Percentiles rank a stretch among this genome's conserved stretches.
These are phyloP conservation scores for Charina bottae DNA, from an alignment of 2,113 vertebrate genomes.

Conservation along the genomic window DNA sequence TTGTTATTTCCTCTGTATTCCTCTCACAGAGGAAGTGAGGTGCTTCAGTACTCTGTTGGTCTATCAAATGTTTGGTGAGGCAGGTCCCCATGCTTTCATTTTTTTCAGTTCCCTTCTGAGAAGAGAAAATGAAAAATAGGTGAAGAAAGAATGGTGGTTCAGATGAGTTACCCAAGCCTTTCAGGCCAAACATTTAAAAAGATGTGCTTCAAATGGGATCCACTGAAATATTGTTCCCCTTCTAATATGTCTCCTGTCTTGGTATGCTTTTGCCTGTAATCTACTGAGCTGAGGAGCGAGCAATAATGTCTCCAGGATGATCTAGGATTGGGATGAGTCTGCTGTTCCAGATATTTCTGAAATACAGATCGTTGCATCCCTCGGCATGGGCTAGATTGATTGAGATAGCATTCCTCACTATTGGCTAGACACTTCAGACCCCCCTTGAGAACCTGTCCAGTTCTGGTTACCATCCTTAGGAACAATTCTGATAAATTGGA, in stretches of 20 bases:
- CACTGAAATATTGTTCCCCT: background rate
- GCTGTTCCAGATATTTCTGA: background rate
- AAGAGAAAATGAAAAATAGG: background rate
- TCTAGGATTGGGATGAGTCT: background rate
- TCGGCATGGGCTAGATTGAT: no score
- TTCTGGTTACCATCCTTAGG: no score
- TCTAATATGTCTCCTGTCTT: background rate
- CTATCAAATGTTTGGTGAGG: background rate
- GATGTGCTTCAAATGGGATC: background rate
- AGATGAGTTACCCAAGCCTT: background rate
- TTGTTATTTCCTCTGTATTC: background rate
- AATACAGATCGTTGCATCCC: no score
- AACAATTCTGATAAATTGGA: no score
- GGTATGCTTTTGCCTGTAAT: background rate
- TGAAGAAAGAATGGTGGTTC: background rate
- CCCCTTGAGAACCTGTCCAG: no score
- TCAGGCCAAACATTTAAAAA: background rate
- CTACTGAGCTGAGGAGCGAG: background rate
- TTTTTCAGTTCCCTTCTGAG: background rate
- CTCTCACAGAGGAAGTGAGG: background rate
- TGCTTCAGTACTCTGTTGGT: background rate
- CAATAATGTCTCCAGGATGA: background rate
- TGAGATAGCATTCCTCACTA: no score
- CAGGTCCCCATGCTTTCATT: background rate
- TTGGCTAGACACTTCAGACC: no score